Conservation (phyloP, 2,797 vertebrate species). For the Aulostomus chinensis region DNA sequence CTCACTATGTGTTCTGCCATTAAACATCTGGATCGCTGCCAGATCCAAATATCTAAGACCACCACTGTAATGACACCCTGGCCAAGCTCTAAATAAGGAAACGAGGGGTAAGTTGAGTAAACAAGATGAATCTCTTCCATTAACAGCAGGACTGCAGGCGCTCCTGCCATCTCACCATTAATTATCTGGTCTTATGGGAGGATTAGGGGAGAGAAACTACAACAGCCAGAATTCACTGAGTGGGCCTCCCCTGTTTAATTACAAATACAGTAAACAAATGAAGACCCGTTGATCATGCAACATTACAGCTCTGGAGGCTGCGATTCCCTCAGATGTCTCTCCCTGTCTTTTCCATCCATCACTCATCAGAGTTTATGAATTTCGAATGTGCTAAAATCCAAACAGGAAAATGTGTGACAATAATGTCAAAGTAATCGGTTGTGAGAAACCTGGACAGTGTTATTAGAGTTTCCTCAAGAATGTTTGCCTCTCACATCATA, state of each 20-base stretch:
- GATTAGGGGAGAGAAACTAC: constrained; percentile 61
- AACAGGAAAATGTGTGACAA: too few species aligned
- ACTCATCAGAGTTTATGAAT: constrained; percentile 36
- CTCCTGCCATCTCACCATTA: constrained; percentile 69
- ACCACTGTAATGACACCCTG: constrained; percentile 27
- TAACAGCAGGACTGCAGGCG: constrained; percentile 60
- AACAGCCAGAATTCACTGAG: constrained; percentile 55
- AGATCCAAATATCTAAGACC: constrained; percentile 27
- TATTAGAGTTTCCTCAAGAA: too few species aligned
- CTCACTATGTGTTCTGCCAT: constrained; percentile 36
- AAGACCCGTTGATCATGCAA: constrained; percentile 60
- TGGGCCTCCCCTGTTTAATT: constrained; percentile 71
- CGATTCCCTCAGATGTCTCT: constrained; percentile 21
- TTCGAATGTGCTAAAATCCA: too few species aligned
- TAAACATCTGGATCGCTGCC: constrained; percentile 26
- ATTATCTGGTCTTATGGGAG: constrained; percentile 77
- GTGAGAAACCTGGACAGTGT: too few species aligned
- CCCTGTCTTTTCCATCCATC: constrained; percentile 33
- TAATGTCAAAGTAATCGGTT: too few species aligned
- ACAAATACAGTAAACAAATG: constrained; percentile 64
- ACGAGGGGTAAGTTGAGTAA: constrained; percentile 59
- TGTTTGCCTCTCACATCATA: too few species aligned
- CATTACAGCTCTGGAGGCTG: constrained; percentile 40
- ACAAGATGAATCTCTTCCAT: constrained; percentile 74
- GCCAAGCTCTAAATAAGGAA: constrained; percentile 46